Base-by-base conservation (phyloP, 2,113 vertebrate genomes). In the Argyrosomus japonicus region DNA sequence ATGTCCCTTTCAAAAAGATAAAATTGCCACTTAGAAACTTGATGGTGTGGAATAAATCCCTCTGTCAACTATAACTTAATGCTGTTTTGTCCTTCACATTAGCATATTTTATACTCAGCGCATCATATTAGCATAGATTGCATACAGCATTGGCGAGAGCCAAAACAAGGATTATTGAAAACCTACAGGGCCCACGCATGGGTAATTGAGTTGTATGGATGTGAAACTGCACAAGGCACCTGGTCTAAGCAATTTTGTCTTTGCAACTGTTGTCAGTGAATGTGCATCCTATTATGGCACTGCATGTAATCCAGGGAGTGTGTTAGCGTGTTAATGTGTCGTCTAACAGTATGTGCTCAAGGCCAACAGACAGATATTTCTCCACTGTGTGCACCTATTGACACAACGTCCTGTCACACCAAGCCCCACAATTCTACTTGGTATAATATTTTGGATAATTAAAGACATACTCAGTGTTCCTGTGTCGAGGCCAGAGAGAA, bases 361-460 rank as follows among this genome's bases (percentile, higher is more conserved):
- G 73, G 62, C 65, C 68, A 63, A 56, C 23, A 7, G 27, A 81
- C 69, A 82, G 81, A 83, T 67, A 87, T 88, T 77, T 89, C 82
- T 79, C 81, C 77, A 60, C 87, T 69, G 72, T 77, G 75, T 87
- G 83, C 64, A 80, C 76, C 69, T 85, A 72, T 88, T 85, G 68
- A 81, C 83, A 77, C 70, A 75, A 62, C 56, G 68, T 83, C 80
- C 72, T 81, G 68, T 85, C 51, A 79, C 69, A 82, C 29, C 13
- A 81, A 68, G 68, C 72, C 82, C 72, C 43, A 10, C 50, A 51
- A 25, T 68, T 27, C 65, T 57, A 23, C 54, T 81, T 43, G 45
- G 40, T 68, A 6, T 83, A 75, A 67, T 87, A 75, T 69, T 80
- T 82, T 75, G 68, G 74, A 67, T 70, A 74, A 84, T 89, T 74